Evolutionary conservation across 2,113 vertebrate genomes (phyloP).

Genomic region (Plecotus auritus): DNA sequence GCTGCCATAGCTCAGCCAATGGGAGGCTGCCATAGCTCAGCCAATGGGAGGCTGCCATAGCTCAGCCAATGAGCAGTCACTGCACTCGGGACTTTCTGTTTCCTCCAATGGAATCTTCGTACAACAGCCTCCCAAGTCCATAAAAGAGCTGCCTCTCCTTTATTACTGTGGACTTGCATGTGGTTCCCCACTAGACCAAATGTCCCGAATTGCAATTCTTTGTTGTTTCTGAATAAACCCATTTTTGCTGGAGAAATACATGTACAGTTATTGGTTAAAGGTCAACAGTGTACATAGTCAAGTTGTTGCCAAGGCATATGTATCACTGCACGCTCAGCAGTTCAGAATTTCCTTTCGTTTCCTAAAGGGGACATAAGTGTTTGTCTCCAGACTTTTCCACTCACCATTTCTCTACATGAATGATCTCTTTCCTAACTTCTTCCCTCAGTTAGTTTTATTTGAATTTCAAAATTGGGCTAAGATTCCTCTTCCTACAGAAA

Average conservation of each 20-base stretch:
- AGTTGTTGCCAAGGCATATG: neutral
- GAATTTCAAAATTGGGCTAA: neutral
- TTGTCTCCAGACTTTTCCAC: neutral
- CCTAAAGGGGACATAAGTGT: rapidly evolving
- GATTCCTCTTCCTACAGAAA: neutral
- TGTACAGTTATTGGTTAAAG: neutral
- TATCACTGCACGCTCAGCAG: neutral
- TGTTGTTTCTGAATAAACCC: neutral
- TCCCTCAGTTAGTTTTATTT: neutral
- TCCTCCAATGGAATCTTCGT: neutral
- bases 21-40: neutral
- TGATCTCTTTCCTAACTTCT: neutral
- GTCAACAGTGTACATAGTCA: rapidly evolving
- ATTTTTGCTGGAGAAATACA: neutral
- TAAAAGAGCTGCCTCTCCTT: neutral
- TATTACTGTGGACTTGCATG: neutral
- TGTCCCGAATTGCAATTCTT: neutral
- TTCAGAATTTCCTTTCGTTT: neutral
- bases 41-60: neutral
- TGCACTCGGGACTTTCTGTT: neutral
- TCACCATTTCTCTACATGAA: neutral
- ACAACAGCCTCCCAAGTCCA: neutral
- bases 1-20: neutral
- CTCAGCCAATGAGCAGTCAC: neutral
- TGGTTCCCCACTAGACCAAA: no score